phyloP scores from a whole-genome alignment of 2,888 invertebrate genomes.

The Zhuqinia jingwanae region DNA sequence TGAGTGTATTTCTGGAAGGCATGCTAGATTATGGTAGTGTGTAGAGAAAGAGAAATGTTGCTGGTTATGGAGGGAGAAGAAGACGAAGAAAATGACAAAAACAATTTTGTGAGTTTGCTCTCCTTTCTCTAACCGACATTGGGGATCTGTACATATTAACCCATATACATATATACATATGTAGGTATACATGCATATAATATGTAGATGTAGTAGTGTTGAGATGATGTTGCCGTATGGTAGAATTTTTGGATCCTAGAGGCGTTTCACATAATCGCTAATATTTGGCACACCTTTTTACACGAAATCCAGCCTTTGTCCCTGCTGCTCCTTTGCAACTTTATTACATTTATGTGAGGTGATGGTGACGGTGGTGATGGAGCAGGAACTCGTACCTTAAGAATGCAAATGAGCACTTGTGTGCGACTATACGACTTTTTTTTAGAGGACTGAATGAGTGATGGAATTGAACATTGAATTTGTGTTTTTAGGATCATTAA shows the following conservation, averaged over 20 bases:
- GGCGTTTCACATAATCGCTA: constrained; percentile 8
- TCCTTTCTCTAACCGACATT: constrained; percentile 1
- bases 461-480: constrained; percentile 7
- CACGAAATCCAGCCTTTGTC: not conserved
- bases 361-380: too few species aligned
- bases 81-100: constrained; percentile 23
- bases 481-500: not conserved
- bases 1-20: not conserved
- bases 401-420: not conserved
- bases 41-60: not conserved
- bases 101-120: constrained; percentile 49
- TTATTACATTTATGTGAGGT: too few species aligned
- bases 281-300: constrained; percentile 28
- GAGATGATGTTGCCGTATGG: too few species aligned
- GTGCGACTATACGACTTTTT: not conserved
- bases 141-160: not conserved
- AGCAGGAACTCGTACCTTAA: too few species aligned
- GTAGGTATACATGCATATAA: not conserved
- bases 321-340: too few species aligned
- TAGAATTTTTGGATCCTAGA: not conserved
- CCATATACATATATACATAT: not conserved
- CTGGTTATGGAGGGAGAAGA: not conserved
- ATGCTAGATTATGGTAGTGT: not conserved
- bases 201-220: too few species aligned
- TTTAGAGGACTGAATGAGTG: not conserved